Conservation (phyloP, 1,140 invertebrate genomes). For the Drosophila obscura region DNA sequence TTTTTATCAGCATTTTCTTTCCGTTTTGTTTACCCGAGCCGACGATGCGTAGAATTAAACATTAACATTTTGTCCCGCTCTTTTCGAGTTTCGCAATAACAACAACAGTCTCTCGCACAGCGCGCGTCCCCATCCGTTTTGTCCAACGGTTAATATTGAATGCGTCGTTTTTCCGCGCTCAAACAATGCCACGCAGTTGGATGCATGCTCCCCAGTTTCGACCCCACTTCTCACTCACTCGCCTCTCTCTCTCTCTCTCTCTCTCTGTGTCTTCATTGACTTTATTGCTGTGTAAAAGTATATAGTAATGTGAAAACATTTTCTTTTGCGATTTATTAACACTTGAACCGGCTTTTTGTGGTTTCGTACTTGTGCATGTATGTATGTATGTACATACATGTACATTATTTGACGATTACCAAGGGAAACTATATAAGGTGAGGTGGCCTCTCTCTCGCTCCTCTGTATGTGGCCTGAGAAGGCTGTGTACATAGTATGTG, state of each 20-base stretch:
- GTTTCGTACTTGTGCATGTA: not conserved
- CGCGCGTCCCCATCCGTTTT: slow-evolving; percentile 50
- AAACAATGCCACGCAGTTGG: slow-evolving; percentile 58
- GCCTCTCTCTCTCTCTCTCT: slow-evolving; percentile 2
- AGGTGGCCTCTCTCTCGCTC: too few relatives aligned
- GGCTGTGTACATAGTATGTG: too few relatives aligned
- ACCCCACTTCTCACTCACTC: not conserved
- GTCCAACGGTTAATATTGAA: slow-evolving; percentile 66
- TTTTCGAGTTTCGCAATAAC: slow-evolving; percentile 36
- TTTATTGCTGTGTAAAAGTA: too few relatives aligned
- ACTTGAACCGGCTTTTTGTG: too few relatives aligned
- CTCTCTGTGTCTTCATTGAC: not conserved
- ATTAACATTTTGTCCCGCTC: slow-evolving; percentile 38
- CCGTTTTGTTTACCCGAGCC: slow-evolving; percentile 27
- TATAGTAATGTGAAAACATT: too few relatives aligned
- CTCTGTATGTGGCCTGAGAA: too few relatives aligned
- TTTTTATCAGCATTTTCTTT: slow-evolving; percentile 53
- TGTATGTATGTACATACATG: not conserved
- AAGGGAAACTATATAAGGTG: too few relatives aligned
- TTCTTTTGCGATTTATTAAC: too few relatives aligned
- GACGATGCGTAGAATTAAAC: slow-evolving; percentile 20
- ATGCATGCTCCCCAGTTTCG: not conserved
- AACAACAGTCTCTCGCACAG: slow-evolving; percentile 11
- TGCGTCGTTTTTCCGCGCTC: slow-evolving; percentile 62
- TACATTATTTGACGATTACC: too few relatives aligned